Conservation (phyloP, 2,113 vertebrate genomes). For the Glaucidium brasilianum region DNA sequence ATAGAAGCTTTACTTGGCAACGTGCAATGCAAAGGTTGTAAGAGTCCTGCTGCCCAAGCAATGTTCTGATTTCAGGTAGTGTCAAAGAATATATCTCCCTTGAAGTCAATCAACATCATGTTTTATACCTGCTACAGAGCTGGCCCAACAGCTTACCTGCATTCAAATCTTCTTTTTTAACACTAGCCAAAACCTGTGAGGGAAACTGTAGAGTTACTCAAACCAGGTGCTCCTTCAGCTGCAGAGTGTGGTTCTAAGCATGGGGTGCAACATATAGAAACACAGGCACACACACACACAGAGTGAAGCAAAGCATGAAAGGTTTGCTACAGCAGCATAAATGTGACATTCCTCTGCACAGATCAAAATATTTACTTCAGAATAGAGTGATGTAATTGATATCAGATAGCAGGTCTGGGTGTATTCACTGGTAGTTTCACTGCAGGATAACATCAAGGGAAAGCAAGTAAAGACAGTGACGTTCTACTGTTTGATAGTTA, state of each 20-base stretch:
- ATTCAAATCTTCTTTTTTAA: neutral
- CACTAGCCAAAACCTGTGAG: neutral
- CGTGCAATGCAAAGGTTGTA: neutral
- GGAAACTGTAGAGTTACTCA: neutral
- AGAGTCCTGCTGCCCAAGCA: neutral
- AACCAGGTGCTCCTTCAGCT: neutral
- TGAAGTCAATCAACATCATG: neutral
- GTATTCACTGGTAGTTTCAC: conserved; percentile 6
- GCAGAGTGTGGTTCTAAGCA: neutral
- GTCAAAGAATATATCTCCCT: neutral
- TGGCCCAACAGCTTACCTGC: neutral
- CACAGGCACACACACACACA: accelerated
- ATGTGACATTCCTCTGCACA: neutral
- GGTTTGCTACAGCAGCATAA: neutral
- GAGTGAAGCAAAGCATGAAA: neutral
- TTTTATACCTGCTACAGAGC: neutral
- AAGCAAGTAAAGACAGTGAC: neutral
- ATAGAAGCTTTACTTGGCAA: neutral
- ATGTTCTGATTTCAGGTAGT: neutral
- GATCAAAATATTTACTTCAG: conserved; percentile 15
- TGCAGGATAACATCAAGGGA: conserved; percentile 37
- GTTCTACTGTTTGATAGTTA: neutral
- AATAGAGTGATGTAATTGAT: neutral
- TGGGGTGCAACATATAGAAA: neutral
- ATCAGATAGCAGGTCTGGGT: neutral